A percentile compares a stretch with the other conserved stretches of the same genome.
phyloP scores from a whole-genome alignment of 53 echinoderm and acorn worm genomes.

The Actinopyga echinites region DNA sequence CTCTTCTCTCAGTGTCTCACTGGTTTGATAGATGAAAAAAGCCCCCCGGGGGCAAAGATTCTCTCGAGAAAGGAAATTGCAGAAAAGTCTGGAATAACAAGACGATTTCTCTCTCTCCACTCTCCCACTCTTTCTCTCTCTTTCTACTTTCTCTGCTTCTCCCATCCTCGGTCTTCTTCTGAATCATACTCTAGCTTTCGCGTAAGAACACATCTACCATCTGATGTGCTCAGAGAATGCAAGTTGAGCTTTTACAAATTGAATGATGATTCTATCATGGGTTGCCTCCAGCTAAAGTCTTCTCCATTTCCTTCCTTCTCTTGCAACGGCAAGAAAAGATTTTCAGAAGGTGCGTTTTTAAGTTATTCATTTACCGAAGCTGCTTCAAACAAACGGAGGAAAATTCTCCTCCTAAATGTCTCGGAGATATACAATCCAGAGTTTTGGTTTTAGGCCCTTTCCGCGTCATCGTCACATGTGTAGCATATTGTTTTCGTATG shows the following conservation, averaged over 20 bases:
- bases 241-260: conserved; percentile 43
- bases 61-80: conserved; percentile 40
- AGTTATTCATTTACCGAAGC: conserved; percentile 36
- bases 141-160: conserved; percentile 2
- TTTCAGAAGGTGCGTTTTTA: conserved; percentile 36
- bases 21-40: conserved; percentile 39
- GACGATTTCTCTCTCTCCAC: conserved; percentile 38
- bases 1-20: conserved; percentile 30
- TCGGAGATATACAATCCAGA: conserved; percentile 17
- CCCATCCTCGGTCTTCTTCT: conserved; percentile 11
- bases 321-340: conserved; percentile 36
- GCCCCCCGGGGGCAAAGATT: conserved; percentile 28
- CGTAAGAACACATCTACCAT: conserved; percentile 15
- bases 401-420: conserved; percentile 14
- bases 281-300: conserved; percentile 3
- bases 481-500: conserved; percentile 22
- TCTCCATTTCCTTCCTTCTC: conserved; percentile 29
- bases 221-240: conserved; percentile 31
- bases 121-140: conserved; percentile 25
- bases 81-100: conserved; percentile 45
- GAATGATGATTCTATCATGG: conserved; percentile 37
- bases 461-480: conserved; percentile 13
- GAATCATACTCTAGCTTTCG: conserved; percentile 40
- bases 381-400: conserved; percentile 35
- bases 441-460: conserved; percentile 27